Evolutionary conservation across 2,797 vertebrate species (phyloP).

Genomic region (Sebastes paucispinis): DNA sequence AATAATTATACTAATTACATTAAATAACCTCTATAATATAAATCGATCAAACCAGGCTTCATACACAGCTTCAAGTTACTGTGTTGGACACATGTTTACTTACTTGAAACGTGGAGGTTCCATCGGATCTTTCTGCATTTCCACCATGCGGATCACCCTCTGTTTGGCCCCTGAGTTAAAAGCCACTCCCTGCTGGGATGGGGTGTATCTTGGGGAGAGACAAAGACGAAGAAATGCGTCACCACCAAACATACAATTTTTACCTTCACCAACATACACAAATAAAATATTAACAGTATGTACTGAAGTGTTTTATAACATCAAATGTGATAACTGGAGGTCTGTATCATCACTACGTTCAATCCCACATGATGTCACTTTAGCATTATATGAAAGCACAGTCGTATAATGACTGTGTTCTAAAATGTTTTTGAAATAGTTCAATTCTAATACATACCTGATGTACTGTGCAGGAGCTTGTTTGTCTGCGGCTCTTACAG

Average conservation of each 20-base stretch:
- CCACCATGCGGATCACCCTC: slow-evolving; percentile 98
- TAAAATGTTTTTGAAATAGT: not conserved
- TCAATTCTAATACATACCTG: slow-evolving; percentile 79
- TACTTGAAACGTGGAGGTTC: slow-evolving; percentile 98
- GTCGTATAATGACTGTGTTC: not conserved
- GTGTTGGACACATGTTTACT: slow-evolving; percentile 21
- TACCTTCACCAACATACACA: not conserved
- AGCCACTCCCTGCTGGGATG: slow-evolving; percentile 97
- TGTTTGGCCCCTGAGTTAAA: slow-evolving; percentile 99
- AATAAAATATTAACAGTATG: not conserved
- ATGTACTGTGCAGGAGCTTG: slow-evolving; percentile 98
- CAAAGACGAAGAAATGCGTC: not conserved
- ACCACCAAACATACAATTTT: not conserved
- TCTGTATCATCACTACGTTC: not conserved
- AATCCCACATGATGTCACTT: not conserved
- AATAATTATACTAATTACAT: not conserved
- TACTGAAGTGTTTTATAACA: not conserved
- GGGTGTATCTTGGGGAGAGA: slow-evolving; percentile 88
- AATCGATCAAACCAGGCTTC: not conserved
- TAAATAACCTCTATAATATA: not conserved
- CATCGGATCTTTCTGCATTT: slow-evolving; percentile 99
- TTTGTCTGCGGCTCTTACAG: slow-evolving; percentile 97
- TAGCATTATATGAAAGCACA: not conserved
- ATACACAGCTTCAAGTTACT: too few relatives aligned
- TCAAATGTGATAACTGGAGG: not conserved